Conservation (phyloP, 2,113 vertebrate species). For the Pangasianodon gigas region DNA sequence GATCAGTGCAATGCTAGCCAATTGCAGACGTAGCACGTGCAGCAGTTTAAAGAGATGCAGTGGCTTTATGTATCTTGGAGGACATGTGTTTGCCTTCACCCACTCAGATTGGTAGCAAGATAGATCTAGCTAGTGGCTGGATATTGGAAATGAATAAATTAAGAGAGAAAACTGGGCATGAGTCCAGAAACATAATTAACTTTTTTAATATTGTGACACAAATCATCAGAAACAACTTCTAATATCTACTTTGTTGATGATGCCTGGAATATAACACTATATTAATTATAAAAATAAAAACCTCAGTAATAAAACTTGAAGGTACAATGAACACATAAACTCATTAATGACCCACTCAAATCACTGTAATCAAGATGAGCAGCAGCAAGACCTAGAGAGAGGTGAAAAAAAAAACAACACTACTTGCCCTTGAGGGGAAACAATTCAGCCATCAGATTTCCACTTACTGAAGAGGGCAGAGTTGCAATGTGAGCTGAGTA, state of each 20-base stretch:
- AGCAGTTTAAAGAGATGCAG: not conserved
- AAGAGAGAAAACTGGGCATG: not conserved
- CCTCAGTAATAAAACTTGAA: not conserved
- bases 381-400: not conserved
- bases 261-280: not conserved
- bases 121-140: not conserved
- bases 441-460: slow-evolving; percentile 31
- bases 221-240: not conserved
- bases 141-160: not conserved
- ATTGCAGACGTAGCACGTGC: not conserved
- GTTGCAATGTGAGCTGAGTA: slow-evolving; percentile 47
- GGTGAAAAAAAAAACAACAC: not conserved
- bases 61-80: not conserved
- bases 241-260: not conserved
- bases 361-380: not conserved
- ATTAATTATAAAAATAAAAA: not conserved
- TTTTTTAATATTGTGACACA: not conserved
- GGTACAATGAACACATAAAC: not conserved
- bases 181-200: not conserved
- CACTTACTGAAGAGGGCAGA: slow-evolving; percentile 21
- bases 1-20: not conserved
- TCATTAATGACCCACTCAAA: not conserved
- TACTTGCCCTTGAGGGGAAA: slow-evolving; percentile 8
- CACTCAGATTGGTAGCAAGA: not conserved
- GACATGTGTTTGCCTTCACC: not conserved